Evolutionary conservation across 1,140 invertebrate species (phyloP), one percentile per base, ranked within the genome.

Genomic region (Hyposmocoma kahamanoa): DNA sequence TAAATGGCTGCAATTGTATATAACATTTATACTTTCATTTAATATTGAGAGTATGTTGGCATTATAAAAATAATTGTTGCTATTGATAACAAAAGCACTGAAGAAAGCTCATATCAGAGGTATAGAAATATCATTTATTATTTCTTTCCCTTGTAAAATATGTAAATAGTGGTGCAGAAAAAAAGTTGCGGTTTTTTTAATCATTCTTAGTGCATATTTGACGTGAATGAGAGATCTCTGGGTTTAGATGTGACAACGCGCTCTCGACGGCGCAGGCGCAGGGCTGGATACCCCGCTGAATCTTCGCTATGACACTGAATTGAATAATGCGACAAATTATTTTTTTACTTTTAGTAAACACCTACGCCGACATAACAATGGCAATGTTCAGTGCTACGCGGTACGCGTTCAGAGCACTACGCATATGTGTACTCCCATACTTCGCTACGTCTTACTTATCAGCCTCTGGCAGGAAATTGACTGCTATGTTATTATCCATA

Each of bases 71-170:
- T 41, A 43, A 42, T 53, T 56, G 47, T 63, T 56, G 51, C 44
- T 43, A 59, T 65, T 59, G 53, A 59, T 61, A 55, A 57, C 51
- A 42, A 55, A 54, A 60, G 62, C 74, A 50, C 69, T 62, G 67
- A 65, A 59, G 56, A 54, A 70, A 55, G 65, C 72, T 74, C 74
- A 75, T 76, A 76, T 80, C 73, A 72, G 72, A 73, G 67, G 65
- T 67, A 62, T 74, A 73, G 67, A 74, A 72, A 72, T 74, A 64
- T 70, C 67, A 72, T 73, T 41, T 73, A 76, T 74, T 62, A 61
- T 77, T 77, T 75, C 72, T 70, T 77, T 73, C 53, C 68, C 57
- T 76, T 83, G 79, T 83, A 83, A 72, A 72, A 83, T 76, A 83
- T 83, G 79, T 83, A 83, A 75, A 83, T 83, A 83, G 59, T 69